Percentiles rank a stretch among this genome's conserved stretches.
Evolutionary conservation across 92 coral and sea anemone species (phyloP).

Genomic region (Siderastrea radians): DNA sequence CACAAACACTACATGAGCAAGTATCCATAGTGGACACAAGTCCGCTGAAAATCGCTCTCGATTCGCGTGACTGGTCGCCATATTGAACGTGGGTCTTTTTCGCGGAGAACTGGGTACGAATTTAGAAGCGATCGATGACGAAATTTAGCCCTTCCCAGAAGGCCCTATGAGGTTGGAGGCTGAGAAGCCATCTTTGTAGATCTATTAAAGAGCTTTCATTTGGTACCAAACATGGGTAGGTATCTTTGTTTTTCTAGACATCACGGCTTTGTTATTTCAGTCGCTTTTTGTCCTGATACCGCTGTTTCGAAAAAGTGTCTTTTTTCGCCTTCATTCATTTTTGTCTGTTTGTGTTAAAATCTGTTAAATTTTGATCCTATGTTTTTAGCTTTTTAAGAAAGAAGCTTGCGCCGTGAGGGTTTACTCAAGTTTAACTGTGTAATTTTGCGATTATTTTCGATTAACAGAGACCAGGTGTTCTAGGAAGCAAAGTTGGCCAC

Average conservation of each 20-base stretch:
- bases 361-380: too few relatives aligned
- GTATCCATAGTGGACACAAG: background rate
- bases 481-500: background rate
- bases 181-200: background rate
- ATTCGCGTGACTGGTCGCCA: slow-evolving; percentile 37
- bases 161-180: slow-evolving; percentile 7
- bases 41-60: slow-evolving; percentile 4
- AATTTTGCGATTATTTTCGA: slow-evolving; percentile 13
- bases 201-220: slow-evolving; percentile 10
- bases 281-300: slow-evolving; percentile 28
- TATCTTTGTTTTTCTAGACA: slow-evolving; percentile 34
- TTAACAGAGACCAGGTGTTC: slow-evolving; percentile 19
- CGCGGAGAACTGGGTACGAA: slow-evolving; percentile 23
- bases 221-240: slow-evolving; percentile 22
- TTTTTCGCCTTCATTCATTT: slow-evolving; percentile 20
- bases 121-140: background rate
- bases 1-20: too few relatives aligned
- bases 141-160: slow-evolving; percentile 14
- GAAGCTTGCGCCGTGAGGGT: slow-evolving; percentile 13
- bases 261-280: slow-evolving; percentile 9
- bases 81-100: slow-evolving; percentile 1
- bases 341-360: slow-evolving; percentile 6
- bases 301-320: slow-evolving; percentile 19
- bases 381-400: too few relatives aligned
- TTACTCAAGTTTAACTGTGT: slow-evolving; percentile 26